phyloP scores from a whole-genome alignment of 2,888 invertebrate species.

The Quadroppia sp. region DNA sequence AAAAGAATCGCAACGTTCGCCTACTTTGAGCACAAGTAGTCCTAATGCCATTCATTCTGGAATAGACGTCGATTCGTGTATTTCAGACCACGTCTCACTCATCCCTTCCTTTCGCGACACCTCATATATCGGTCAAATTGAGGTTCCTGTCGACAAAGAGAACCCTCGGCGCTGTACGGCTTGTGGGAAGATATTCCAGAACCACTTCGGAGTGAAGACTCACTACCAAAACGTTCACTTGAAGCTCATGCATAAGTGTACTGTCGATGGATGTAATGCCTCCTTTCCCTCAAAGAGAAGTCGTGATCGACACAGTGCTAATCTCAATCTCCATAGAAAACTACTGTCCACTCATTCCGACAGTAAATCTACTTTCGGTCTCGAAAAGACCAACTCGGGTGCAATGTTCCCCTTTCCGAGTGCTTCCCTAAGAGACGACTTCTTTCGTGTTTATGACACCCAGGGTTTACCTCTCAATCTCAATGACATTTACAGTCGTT shows the following conservation, averaged over 20 bases:
- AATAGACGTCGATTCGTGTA: constrained; percentile 30
- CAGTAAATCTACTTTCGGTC: constrained; percentile 53
- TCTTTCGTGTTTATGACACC: constrained; percentile 66
- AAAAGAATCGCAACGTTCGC: not conserved
- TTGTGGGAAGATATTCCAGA: constrained; percentile 88
- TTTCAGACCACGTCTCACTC: constrained; percentile 18
- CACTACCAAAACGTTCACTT: constrained; percentile 94
- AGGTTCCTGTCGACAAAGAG: constrained; percentile 84
- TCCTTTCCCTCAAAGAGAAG: constrained; percentile 89
- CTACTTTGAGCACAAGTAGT: not conserved
- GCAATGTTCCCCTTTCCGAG: constrained; percentile 52
- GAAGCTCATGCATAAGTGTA: constrained; percentile 91
- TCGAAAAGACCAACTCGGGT: constrained; percentile 49
- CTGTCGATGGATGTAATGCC: constrained; percentile 88
- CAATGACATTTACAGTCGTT: constrained; percentile 44
- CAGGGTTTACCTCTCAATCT: constrained; percentile 43
- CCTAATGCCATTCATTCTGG: constrained; percentile 15
- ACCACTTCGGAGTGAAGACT: constrained; percentile 84
- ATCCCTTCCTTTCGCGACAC: constrained; percentile 51
- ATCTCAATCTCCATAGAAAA: constrained; percentile 84
- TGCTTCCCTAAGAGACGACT: constrained; percentile 64
- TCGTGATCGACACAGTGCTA: constrained; percentile 86
- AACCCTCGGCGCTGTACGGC: constrained; percentile 85
- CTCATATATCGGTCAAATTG: constrained; percentile 53
- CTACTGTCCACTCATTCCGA: constrained; percentile 66